Percentiles rank a stretch among this genome's conserved stretches.
Evolutionary conservation across 2,888 invertebrate genomes (phyloP).

Genomic region (Eupithecia pulchellata): DNA sequence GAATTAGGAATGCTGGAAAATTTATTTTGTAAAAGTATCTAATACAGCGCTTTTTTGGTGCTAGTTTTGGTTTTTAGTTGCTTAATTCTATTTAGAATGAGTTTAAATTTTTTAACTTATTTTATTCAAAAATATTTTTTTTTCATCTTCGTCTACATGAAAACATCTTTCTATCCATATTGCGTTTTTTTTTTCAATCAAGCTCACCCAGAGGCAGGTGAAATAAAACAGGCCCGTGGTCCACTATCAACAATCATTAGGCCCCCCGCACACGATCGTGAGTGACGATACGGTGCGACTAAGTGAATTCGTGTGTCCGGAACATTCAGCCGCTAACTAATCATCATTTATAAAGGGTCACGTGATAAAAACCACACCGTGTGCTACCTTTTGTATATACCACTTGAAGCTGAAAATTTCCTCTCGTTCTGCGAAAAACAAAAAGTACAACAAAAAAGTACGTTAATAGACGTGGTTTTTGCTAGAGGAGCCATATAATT

Average conservation of each 20-base stretch:
- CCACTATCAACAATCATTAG: conserved; percentile 46
- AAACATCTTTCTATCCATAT: neutral
- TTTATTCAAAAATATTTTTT: neutral
- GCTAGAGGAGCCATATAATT: neutral
- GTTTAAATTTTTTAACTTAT: neutral
- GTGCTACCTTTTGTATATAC: conserved; percentile 21
- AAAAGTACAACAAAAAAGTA: neutral
- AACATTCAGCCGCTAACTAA: conserved; percentile 76
- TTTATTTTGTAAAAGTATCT: neutral
- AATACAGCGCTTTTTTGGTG: neutral
- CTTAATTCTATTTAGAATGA: neutral
- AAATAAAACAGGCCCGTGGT: conserved; percentile 31
- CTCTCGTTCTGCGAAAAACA: neutral
- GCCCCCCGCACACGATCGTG: conserved; percentile 34
- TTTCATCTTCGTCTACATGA: neutral
- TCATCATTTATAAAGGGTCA: conserved; percentile 71
- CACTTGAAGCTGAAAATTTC: neutral
- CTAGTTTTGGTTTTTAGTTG: neutral
- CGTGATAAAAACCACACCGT: conserved; percentile 43
- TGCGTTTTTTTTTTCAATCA: neutral
- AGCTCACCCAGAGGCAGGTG: conserved; percentile 30
- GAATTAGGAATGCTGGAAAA: neutral
- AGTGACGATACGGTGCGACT: conserved; percentile 46
- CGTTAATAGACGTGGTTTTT: neutral
- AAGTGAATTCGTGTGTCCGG: conserved; percentile 82